These are phyloP conservation scores for Cherax destructor DNA, from an alignment of 1,140 invertebrate genomes.

Conservation along the genomic window DNA sequence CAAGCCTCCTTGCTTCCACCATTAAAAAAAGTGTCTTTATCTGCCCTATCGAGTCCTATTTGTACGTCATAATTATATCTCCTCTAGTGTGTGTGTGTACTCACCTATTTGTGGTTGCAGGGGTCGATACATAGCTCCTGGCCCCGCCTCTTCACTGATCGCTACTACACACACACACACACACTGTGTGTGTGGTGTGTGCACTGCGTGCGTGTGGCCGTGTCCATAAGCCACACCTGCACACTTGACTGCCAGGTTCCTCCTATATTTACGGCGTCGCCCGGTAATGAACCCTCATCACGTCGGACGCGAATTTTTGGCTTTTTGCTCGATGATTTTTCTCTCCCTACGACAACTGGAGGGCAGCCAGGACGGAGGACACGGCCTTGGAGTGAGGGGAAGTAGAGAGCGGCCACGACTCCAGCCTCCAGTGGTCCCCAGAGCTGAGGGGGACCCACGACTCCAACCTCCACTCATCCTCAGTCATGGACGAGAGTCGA, in stretches of 20 bases:
- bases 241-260: background rate
- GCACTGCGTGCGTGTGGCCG: background rate
- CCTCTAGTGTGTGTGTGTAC: background rate
- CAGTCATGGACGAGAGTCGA: too few relatives aligned
- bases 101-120: background rate
- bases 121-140: background rate
- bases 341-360: background rate
- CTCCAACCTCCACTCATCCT: too few relatives aligned
- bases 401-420: background rate
- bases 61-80: too few relatives aligned
- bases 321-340: background rate
- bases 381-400: background rate
- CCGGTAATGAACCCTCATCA: conserved; percentile 10
- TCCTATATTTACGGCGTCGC: background rate
- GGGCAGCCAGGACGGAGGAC: background rate
- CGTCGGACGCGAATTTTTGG: background rate
- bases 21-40: too few relatives aligned
- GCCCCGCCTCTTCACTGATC: too few relatives aligned
- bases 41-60: too few relatives aligned
- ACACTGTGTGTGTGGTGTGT: background rate
- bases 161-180: too few relatives aligned
- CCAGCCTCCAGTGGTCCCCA: background rate
- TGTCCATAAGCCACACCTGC: background rate
- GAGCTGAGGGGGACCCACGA: too few relatives aligned
- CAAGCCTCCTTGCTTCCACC: too few relatives aligned